phyloP scores from a whole-genome alignment of 2,113 vertebrate species.

The Panthera uncia region DNA sequence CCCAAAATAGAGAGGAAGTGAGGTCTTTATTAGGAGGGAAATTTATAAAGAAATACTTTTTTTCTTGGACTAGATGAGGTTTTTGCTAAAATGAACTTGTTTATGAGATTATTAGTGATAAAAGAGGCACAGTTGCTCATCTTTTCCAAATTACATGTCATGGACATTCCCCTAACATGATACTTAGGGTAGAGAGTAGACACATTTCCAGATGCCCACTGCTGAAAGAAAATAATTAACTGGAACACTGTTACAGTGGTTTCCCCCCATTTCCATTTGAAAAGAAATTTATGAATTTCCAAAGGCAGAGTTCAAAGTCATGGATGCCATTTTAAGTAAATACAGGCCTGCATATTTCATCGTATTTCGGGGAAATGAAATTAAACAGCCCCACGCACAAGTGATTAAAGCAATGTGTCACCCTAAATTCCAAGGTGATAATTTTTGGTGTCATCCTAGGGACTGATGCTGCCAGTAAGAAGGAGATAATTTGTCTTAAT shows the following conservation, averaged over 20 bases:
- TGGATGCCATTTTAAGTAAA: conserved; percentile 11
- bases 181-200: not conserved
- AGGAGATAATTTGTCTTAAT: not conserved
- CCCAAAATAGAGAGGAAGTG: not conserved
- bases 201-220: not conserved
- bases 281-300: conserved; percentile 44
- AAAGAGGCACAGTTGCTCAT: not conserved
- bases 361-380: conserved; percentile 54
- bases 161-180: not conserved
- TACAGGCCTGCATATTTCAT: not conserved
- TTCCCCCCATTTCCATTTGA: not conserved
- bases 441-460: not conserved
- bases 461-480: not conserved
- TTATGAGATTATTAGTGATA: not conserved
- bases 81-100: not conserved
- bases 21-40: not conserved
- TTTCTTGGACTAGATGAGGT: not conserved
- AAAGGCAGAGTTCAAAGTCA: conserved; percentile 53
- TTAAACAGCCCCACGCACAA: not conserved
- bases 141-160: conserved; percentile 1
- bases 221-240: not conserved
- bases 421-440: conserved; percentile 25
- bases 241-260: not conserved
- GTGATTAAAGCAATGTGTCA: conserved; percentile 2
- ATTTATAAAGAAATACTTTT: not conserved